These are phyloP conservation scores for Cataglyphis hispanica DNA, from an alignment of 1,140 invertebrate genomes.

Conservation along the genomic window DNA sequence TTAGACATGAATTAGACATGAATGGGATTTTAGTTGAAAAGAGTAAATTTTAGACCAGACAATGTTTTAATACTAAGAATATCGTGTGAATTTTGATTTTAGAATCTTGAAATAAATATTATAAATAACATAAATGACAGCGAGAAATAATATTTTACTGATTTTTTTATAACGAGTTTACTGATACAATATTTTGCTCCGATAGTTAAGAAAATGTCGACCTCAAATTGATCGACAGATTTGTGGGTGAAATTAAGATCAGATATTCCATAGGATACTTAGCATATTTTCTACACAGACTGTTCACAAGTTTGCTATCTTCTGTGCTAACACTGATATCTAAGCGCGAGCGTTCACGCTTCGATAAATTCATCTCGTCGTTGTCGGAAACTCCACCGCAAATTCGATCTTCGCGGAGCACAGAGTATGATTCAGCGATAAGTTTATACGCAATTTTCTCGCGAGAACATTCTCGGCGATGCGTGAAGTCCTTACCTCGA, in stretches of 20 bases:
- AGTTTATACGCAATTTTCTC: conserved; percentile 38
- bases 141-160: neutral
- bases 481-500: conserved; percentile 18
- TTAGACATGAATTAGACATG: too few relatives aligned
- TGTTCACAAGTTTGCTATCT: conserved; percentile 13
- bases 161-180: neutral
- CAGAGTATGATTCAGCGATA: conserved; percentile 33
- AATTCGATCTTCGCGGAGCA: conserved; percentile 25
- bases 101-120: neutral
- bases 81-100: neutral
- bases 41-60: neutral
- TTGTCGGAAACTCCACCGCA: neutral
- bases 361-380: conserved; percentile 27
- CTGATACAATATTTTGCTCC: neutral
- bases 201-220: neutral
- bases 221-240: neutral
- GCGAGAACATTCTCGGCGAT: conserved; percentile 4
- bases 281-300: neutral
- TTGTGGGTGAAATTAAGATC: neutral
- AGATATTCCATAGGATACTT: neutral
- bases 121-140: neutral
- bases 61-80: neutral
- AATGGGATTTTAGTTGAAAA: neutral
- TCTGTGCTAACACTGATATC: conserved; percentile 12
- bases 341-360: conserved; percentile 5